Conservation (phyloP, 1,140 invertebrate species). For the Armadillidium nasatum region DNA sequence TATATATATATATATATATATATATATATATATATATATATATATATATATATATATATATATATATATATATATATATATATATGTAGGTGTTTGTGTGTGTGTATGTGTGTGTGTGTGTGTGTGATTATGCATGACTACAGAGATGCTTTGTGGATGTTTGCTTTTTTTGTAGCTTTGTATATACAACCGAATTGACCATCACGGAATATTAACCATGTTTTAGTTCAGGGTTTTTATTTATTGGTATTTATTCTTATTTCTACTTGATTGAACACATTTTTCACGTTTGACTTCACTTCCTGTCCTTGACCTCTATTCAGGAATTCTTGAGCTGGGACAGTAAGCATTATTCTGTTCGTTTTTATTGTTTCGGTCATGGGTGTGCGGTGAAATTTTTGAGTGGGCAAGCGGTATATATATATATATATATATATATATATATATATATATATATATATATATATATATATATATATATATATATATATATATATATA, state of each 20-base stretch:
- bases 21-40: conserved; percentile 1
- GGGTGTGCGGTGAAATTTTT: too few relatives aligned
- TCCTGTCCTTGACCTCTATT: too few relatives aligned
- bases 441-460: conserved; percentile 24
- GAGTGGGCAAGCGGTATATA: too few relatives aligned
- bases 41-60: background rate
- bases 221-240: too few relatives aligned
- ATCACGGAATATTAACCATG: too few relatives aligned
- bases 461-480: conserved; percentile 21
- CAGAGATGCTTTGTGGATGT: background rate
- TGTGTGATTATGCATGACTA: background rate
- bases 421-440: conserved; percentile 22
- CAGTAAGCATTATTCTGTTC: background rate
- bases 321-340: background rate
- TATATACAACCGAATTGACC: background rate
- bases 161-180: background rate
- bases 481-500: background rate
- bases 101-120: conserved; percentile 4
- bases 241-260: too few relatives aligned
- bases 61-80: conserved; percentile 1
- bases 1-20: conserved; percentile 9
- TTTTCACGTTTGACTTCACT: too few relatives aligned
- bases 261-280: too few relatives aligned
- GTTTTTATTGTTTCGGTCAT: background rate
- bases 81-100: conserved; percentile 1